Base-by-base conservation (phyloP, 2,888 invertebrate genomes). In the Sarcophaga rosellei region DNA sequence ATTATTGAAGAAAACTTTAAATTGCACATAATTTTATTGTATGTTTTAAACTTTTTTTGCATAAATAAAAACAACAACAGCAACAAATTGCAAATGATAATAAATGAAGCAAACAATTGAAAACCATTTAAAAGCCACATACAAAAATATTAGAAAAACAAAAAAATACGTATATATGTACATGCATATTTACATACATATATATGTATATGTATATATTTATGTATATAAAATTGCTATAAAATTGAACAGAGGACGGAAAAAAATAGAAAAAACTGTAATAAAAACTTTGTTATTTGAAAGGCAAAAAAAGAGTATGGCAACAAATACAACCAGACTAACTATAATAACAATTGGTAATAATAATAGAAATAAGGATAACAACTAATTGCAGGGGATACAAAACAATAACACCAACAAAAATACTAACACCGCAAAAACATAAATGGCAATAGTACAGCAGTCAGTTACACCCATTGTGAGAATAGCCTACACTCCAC, bases 61-160 rank as follows among this genome's bases (percentile, higher is more conserved):
- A 23, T 45, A 20, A 45, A 62, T 35, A 57, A 63, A 12, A 53
- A 15, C 65, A 23, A 59, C 6, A 17, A 20, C 12, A 23, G 23
- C n/a, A 25, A 69, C 45, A 57, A 63, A 53, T 15, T 15, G 15
- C 53, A 53, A 15, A 53, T 53, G 53, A 53, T 8, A 47, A 63
- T 23, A 75, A 20, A 45, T 68, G 45, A 69, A n/a, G 35, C 53
- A 79, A 66, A 75, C 70, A 81, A 85, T 78, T 70, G 57, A n/a
- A 62, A 65, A 75, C 70, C 75, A 81, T 66, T 81, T 85, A 79
- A 82, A 79, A 82, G 78, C 59, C 77, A 23, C 20, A 81, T n/a
- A 57, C 15, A 72, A 23, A 57, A 53, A 21, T 23, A 61, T 21
- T 11, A 35, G 17, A 62, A 44, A 70, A 72, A 73, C 15, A 45